phyloP scores from a whole-genome alignment of 2,888 invertebrate species.

The Chrysodeixis includens region DNA sequence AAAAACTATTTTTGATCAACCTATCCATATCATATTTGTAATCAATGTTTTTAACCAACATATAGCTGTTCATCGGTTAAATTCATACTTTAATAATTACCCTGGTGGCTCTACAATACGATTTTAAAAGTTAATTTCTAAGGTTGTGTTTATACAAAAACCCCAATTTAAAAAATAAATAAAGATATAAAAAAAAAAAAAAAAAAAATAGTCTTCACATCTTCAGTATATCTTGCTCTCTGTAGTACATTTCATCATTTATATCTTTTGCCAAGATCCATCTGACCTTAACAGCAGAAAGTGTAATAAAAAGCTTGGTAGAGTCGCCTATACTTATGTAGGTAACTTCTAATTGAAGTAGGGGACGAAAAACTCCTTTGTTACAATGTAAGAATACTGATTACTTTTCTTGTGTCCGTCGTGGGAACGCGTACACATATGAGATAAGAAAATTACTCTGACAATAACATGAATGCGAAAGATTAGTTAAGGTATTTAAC shows the following conservation, averaged over 20 bases:
- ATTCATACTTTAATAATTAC: too few species aligned
- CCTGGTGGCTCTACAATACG: too few species aligned
- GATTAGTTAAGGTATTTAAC: constrained; percentile 19
- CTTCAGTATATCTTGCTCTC: too few species aligned
- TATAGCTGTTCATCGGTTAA: too few species aligned
- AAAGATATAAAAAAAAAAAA: too few species aligned
- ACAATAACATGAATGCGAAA: constrained; percentile 25
- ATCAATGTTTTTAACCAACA: too few species aligned
- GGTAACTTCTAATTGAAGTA: constrained; percentile 21
- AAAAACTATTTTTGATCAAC: too few species aligned
- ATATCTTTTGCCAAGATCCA: not conserved
- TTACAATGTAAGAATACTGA: constrained; percentile 48
- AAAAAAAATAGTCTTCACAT: too few species aligned
- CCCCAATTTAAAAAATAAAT: too few species aligned
- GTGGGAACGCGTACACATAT: constrained; percentile 52
- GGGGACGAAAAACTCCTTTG: constrained; percentile 38
- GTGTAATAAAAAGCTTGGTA: constrained; percentile 23
- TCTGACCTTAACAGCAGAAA: constrained; percentile 14
- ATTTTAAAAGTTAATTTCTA: too few species aligned
- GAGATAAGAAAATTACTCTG: constrained; percentile 38
- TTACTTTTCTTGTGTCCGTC: constrained; percentile 45
- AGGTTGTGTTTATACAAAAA: too few species aligned
- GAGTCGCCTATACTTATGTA: not conserved
- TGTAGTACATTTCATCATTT: not conserved
- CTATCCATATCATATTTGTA: too few species aligned